phyloP scores from a whole-genome alignment of 2,888 invertebrate species.

The Drosophila lutescens region DNA sequence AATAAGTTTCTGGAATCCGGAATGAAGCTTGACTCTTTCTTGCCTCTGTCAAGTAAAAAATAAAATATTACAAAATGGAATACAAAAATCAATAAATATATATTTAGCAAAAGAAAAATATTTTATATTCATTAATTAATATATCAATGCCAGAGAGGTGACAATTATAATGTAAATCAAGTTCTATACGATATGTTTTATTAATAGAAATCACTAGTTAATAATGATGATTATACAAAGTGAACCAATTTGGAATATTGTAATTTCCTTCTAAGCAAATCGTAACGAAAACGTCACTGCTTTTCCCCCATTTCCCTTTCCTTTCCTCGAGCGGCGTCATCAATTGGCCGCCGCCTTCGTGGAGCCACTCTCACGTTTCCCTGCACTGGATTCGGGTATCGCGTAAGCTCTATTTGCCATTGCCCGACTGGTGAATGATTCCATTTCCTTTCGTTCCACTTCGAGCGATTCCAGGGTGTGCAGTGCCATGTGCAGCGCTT shows the following conservation, averaged over 20 bases:
- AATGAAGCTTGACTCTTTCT: background rate
- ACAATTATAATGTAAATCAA: background rate
- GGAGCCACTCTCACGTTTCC: conserved; percentile 61
- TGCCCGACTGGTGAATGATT: conserved; percentile 2
- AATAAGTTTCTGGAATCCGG: background rate
- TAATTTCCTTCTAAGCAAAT: background rate
- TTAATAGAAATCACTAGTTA: background rate
- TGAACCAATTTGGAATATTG: too few species aligned
- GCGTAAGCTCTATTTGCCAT: conserved; percentile 41
- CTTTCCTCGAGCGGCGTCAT: background rate
- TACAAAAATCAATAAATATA: background rate
- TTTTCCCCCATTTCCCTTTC: background rate
- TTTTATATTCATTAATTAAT: too few species aligned
- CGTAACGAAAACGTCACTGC: background rate
- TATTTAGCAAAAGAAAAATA: too few species aligned
- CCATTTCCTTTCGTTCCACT: conserved; percentile 7
- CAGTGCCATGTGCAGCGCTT: conserved; percentile 34
- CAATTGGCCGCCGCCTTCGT: background rate
- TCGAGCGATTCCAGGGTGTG: conserved; percentile 19
- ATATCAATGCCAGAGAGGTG: background rate
- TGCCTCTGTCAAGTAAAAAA: background rate
- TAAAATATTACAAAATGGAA: background rate
- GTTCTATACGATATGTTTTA: too few species aligned
- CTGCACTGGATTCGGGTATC: conserved; percentile 51
- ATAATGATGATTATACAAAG: background rate